Percentiles rank a stretch among this genome's conserved stretches.
Evolutionary conservation across 1,140 invertebrate species (phyloP).

Genomic region (Formica selysi): DNA sequence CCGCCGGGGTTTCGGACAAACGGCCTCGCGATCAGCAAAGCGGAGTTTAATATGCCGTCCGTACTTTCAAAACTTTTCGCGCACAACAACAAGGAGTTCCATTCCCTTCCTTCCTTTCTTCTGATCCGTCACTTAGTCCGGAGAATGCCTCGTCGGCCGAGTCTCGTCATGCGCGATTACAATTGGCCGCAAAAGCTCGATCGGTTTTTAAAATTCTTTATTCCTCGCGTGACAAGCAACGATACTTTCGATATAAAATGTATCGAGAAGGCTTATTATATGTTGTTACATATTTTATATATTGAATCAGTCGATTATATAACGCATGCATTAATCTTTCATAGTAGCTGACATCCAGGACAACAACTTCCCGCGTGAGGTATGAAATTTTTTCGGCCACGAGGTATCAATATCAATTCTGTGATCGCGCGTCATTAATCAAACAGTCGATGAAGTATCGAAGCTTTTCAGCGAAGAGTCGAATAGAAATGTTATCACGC

Average conservation of each 20-base stretch:
- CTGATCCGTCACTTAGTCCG: not conserved
- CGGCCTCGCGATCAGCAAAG: constrained; percentile 39
- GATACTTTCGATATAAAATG: no score
- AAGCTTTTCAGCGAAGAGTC: not conserved
- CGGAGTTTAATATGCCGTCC: constrained; percentile 40
- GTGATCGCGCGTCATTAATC: not conserved
- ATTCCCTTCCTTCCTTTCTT: constrained; percentile 3
- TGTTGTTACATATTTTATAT: not conserved
- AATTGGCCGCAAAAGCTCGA: constrained; percentile 58
- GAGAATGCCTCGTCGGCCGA: not conserved
- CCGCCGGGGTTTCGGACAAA: not conserved
- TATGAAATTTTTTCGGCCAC: not conserved
- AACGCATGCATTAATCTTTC: not conserved
- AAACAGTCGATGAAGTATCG: not conserved
- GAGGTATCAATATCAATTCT: constrained; percentile 2
- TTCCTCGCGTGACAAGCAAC: no score
- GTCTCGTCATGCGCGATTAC: constrained; percentile 67
- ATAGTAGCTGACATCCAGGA: not conserved
- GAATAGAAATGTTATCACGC: not conserved
- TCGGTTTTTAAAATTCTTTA: not conserved
- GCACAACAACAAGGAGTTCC: constrained; percentile 39
- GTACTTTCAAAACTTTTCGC: constrained; percentile 35
- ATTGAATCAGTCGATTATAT: not conserved
- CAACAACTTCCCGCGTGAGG: not conserved
- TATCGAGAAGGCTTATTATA: not conserved